Base-by-base conservation (phyloP, 2,888 invertebrate genomes). In the Gymnosoma rotundatum region DNA sequence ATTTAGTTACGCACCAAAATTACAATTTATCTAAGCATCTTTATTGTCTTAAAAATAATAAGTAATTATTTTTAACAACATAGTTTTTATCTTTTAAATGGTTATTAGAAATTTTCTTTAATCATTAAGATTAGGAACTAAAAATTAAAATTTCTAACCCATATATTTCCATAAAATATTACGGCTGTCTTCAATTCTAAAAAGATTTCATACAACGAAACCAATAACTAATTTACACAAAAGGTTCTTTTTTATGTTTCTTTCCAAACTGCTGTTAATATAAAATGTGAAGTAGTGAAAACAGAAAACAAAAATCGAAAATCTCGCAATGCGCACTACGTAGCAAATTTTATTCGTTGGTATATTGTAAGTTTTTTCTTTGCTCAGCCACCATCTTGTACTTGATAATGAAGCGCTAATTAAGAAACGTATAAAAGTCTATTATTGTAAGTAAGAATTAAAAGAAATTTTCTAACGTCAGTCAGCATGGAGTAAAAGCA, bases 331-430 rank as follows among this genome's bases (percentile, higher is more conserved):
- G 45, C 54, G 70, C 56, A 70, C 25, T 78, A 78, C 78, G 81
- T 78, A 80, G 72, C 52, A 73, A 67, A 78, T 84, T 78, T 74
- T n/a, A 74, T 73, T 72, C 69, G 16, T 45, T 32, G 42, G 1
- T 0, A 58, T 32, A 78, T 45, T 69, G 14, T 16, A 6, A 12
- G 6, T 0, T 14, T 76, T 38, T 56, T 36, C 18, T n/a, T 50
- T 63, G 14, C 8, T n/a, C 25, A 38, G 67, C 54, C 38, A 45
- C 78, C 48, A 75, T 50, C 64, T 64, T 81, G 73, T 70, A 54
- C 63, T 78, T 74, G 81, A 84, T 84, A 84, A 84, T 84, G 81
- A 84, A 84, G 84, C 84, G 73, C 84, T 84, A 84, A 84, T 84
- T 81, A 84, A 84, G 84, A 81, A 84, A 78, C 60, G 42, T 78